Evolutionary conservation across 2,113 vertebrate species (phyloP).

Genomic region (Peromyscus leucopus): DNA sequence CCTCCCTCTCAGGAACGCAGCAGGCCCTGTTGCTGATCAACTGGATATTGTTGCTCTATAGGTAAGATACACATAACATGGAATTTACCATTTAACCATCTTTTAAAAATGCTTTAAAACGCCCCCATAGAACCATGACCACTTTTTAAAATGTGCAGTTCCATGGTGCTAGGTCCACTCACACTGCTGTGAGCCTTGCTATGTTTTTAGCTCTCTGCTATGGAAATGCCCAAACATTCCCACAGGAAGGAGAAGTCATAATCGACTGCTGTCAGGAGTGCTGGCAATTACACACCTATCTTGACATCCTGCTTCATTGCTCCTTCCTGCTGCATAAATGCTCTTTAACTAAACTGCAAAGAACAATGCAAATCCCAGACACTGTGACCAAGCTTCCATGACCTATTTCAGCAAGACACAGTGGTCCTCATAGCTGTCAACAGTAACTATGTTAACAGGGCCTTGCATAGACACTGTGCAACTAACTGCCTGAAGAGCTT

Average conservation of each 20-base stretch:
- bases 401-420: neutral
- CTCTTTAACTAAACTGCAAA: neutral
- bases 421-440: neutral
- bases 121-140: neutral
- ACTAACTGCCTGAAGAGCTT: neutral
- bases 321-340: neutral
- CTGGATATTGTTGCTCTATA: neutral
- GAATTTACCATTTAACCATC: neutral
- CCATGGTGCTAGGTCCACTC: neutral
- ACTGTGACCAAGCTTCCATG: neutral
- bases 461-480: neutral
- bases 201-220: neutral
- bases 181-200: neutral
- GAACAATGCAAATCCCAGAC: neutral
- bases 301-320: neutral
- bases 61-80: accelerated
- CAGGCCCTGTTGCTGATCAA: neutral
- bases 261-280: neutral
- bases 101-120: neutral
- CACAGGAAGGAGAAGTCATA: neutral
- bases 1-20: neutral
- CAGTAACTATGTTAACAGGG: neutral
- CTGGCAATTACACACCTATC: neutral
- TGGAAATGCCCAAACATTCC: neutral
- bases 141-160: neutral